Evolutionary conservation across 2,888 invertebrate species (phyloP).

Genomic region (Conomelus anceps): DNA sequence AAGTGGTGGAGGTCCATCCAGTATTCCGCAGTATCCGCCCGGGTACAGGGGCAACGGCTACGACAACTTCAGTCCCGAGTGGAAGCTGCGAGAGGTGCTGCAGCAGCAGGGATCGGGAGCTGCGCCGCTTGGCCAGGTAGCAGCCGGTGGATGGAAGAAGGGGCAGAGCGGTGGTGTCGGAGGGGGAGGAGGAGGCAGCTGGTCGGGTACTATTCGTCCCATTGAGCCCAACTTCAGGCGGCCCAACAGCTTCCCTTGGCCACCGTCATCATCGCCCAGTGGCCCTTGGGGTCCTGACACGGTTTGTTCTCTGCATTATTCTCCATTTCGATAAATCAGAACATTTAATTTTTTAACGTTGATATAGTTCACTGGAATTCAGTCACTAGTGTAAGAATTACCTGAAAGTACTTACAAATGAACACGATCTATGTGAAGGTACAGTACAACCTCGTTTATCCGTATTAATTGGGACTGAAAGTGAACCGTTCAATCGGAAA

Average conservation of each 20-base stretch:
- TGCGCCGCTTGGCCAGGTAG: constrained; percentile 12
- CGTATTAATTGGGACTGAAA: too few species aligned
- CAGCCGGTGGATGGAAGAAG: constrained; percentile 6
- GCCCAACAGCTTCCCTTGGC: not conserved
- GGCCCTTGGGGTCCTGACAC: not conserved
- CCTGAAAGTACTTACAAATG: too few species aligned
- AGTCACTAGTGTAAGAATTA: too few species aligned
- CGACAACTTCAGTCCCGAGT: constrained; percentile 37
- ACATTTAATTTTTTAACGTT: too few species aligned
- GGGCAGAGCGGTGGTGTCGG: not conserved
- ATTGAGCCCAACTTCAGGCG: constrained; percentile 13
- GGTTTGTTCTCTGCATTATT: not conserved
- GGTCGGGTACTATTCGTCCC: constrained; percentile 14
- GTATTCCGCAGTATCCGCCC: constrained; percentile 14
- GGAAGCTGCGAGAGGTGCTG: constrained; percentile 29
- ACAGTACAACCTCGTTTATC: too few species aligned
- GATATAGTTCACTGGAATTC: too few species aligned
- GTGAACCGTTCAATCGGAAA: too few species aligned
- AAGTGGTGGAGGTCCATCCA: not conserved
- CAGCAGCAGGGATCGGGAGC: constrained; percentile 14
- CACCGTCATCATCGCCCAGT: not conserved
- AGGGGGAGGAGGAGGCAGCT: not conserved
- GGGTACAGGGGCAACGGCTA: constrained; percentile 36
- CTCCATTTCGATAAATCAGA: too few species aligned
- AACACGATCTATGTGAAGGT: too few species aligned